These are phyloP conservation scores for Asteroscopus sphinx DNA, from an alignment of 2,888 invertebrate genomes.

Conservation along the genomic window DNA sequence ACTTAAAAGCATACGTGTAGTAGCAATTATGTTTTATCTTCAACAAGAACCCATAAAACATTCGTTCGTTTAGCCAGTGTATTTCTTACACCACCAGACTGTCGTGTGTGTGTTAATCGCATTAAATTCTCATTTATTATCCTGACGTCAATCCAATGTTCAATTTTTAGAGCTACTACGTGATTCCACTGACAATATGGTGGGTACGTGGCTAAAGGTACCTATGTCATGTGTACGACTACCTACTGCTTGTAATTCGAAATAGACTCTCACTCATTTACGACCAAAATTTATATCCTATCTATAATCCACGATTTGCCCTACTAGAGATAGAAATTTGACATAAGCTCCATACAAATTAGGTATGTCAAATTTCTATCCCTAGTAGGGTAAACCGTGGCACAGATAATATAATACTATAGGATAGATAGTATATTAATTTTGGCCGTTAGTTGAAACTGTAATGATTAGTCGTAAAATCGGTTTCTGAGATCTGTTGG, in stretches of 20 bases:
- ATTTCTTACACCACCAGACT: not conserved
- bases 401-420: too few species aligned
- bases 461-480: slow-evolving; percentile 28
- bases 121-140: slow-evolving; percentile 29
- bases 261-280: slow-evolving; percentile 27
- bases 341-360: too few species aligned
- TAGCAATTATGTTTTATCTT: slow-evolving; percentile 1
- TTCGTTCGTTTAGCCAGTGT: not conserved
- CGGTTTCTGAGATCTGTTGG: slow-evolving; percentile 16
- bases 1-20: not conserved
- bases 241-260: slow-evolving; percentile 22
- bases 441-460: slow-evolving; percentile 1
- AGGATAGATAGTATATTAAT: too few species aligned
- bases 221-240: not conserved
- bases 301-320: too few species aligned
- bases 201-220: not conserved
- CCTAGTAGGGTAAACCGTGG: too few species aligned
- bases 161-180: slow-evolving; percentile 47
- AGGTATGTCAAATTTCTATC: too few species aligned
- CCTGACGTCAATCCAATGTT: slow-evolving; percentile 46
- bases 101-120: slow-evolving; percentile 14
- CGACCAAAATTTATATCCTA: too few species aligned
- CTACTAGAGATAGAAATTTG: too few species aligned
- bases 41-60: slow-evolving; percentile 2
- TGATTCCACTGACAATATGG: slow-evolving; percentile 33